Evolutionary conservation across 1,140 invertebrate genomes (phyloP).

Genomic region (Zaprionus camerounensis): DNA sequence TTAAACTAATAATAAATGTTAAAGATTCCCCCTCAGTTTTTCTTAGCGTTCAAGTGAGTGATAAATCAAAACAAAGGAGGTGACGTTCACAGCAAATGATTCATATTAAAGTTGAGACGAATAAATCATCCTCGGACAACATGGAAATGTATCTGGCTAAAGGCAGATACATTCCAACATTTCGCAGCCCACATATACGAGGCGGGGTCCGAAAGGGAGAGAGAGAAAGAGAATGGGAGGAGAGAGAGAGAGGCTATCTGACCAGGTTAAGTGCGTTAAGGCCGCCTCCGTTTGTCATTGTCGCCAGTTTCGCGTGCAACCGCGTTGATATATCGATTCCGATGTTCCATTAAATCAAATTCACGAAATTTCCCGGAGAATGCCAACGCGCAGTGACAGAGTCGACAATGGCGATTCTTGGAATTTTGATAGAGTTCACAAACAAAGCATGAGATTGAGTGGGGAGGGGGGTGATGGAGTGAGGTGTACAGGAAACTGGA

Average conservation of each 20-base stretch:
- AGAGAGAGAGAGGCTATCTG: not conserved
- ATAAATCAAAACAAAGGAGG: slow-evolving; percentile 70
- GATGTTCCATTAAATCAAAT: slow-evolving; percentile 74
- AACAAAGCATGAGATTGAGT: slow-evolving; percentile 9
- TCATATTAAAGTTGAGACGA: slow-evolving; percentile 69
- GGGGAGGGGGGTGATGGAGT: not conserved
- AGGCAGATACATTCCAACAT: too few relatives aligned
- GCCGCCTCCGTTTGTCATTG: slow-evolving; percentile 46
- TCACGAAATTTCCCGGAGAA: slow-evolving; percentile 54
- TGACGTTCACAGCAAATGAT: slow-evolving; percentile 70
- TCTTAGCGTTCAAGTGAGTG: not conserved
- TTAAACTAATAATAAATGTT: too few relatives aligned
- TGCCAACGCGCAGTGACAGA: slow-evolving; percentile 18
- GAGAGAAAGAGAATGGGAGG: too few relatives aligned
- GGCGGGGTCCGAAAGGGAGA: not conserved
- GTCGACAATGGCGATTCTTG: slow-evolving; percentile 60
- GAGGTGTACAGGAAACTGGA: slow-evolving; percentile 18
- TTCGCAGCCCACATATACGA: too few relatives aligned
- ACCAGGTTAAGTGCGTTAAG: slow-evolving; percentile 55
- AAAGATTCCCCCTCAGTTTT: too few relatives aligned
- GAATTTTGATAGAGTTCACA: slow-evolving; percentile 62
- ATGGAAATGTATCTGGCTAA: slow-evolving; percentile 41
- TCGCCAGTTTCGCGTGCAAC: slow-evolving; percentile 61
- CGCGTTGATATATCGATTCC: slow-evolving; percentile 76
- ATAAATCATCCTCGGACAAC: slow-evolving; percentile 62